Evolutionary conservation across 2,888 invertebrate genomes (phyloP).

Genomic region (Oligia latruncula): DNA sequence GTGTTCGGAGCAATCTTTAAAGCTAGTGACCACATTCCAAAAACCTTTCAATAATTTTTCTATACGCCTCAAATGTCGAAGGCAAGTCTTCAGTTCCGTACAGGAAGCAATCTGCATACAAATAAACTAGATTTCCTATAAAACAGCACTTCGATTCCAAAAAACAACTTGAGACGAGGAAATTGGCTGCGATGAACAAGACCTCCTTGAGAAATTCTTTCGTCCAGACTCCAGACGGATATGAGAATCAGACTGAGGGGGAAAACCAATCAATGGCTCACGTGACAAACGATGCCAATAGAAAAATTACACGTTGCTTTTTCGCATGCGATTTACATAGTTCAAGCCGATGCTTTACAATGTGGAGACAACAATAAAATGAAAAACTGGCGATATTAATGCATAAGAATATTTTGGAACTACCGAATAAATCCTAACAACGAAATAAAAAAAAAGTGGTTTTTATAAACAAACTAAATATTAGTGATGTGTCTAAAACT

Average conservation of each 20-base stretch:
- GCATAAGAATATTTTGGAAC: background rate
- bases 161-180: constrained; percentile 55
- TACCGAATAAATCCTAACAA: background rate
- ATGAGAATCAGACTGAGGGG: constrained; percentile 35
- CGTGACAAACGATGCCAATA: constrained; percentile 13
- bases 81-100: constrained; percentile 28
- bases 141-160: constrained; percentile 19
- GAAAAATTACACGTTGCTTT: constrained; percentile 27
- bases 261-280: constrained; percentile 32
- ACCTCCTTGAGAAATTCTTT: constrained; percentile 49
- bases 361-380: background rate
- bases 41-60: constrained; percentile 3
- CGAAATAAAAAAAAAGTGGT: background rate
- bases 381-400: background rate
- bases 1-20: background rate
- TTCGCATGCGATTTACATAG: constrained; percentile 15
- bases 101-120: constrained; percentile 52
- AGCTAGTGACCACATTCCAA: background rate
- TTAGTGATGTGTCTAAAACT: too few species aligned
- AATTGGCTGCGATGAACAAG: constrained; percentile 44
- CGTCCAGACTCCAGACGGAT: constrained; percentile 51
- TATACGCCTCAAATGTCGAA: background rate
- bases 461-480: background rate
- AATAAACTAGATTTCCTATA: constrained; percentile 44
- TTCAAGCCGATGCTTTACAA: background rate